Conservation (phyloP, 2,797 vertebrate species). For the Paramormyrops hopkinsi region DNA sequence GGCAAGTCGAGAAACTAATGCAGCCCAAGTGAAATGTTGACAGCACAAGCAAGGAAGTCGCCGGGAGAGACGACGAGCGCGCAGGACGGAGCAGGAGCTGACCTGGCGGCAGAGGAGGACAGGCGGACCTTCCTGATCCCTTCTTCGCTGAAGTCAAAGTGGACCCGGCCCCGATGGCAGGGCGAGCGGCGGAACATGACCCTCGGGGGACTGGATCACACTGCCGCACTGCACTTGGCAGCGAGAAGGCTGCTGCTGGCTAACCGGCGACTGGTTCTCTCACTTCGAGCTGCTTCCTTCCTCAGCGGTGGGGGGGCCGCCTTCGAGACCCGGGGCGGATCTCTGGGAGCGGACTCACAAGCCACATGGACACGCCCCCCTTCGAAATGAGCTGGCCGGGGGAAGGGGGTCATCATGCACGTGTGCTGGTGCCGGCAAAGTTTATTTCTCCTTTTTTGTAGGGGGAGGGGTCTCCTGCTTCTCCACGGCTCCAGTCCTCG, state of each 20-base stretch:
- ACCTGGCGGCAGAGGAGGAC: conserved; percentile 44
- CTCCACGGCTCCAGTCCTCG: background rate
- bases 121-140: conserved; percentile 44
- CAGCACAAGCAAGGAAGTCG: background rate
- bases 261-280: conserved; percentile 31
- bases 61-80: background rate
- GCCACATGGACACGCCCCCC: background rate
- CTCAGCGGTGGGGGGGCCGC: background rate
- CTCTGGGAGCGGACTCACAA: conserved; percentile 31
- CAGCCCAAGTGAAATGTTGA: background rate
- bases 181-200: conserved; percentile 50
- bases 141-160: conserved; percentile 65
- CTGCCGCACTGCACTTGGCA: background rate
- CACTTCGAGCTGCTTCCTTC: conserved; percentile 19
- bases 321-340: conserved; percentile 44
- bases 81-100: conserved; percentile 28
- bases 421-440: background rate
- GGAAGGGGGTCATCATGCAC: background rate
- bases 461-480: background rate
- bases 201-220: background rate
- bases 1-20: background rate
- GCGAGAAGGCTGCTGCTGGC: background rate
- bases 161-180: conserved; percentile 40
- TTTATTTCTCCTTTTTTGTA: background rate
- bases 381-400: background rate